These are phyloP conservation scores for Myocastor coypus DNA, from an alignment of 2,113 vertebrate species.

Conservation along the genomic window DNA sequence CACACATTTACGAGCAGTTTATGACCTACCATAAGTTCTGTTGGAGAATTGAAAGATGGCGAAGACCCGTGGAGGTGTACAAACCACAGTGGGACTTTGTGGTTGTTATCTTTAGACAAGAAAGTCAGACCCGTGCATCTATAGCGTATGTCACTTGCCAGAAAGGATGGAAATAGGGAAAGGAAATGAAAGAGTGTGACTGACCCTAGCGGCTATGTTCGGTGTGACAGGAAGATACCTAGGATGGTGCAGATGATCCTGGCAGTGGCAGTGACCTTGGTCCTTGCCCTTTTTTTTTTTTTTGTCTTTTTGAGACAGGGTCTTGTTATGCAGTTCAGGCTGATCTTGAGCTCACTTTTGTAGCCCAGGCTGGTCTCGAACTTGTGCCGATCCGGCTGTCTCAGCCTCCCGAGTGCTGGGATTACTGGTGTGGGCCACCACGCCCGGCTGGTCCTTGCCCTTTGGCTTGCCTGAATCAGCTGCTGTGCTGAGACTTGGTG, in stretches of 20 bases:
- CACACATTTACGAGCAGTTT: not conserved
- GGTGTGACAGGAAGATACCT: not conserved
- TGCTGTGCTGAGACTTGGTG: slow-evolving; percentile 5
- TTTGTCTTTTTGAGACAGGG: too few species aligned
- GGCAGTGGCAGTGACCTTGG: slow-evolving; percentile 30
- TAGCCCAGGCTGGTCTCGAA: too few species aligned
- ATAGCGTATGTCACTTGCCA: not conserved
- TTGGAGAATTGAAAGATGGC: slow-evolving; percentile 30
- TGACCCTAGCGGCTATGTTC: not conserved
- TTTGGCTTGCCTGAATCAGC: slow-evolving; percentile 9
- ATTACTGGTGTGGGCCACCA: too few species aligned
- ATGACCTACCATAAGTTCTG: not conserved
- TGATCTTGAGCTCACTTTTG: too few species aligned
- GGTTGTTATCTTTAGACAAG: slow-evolving; percentile 32
- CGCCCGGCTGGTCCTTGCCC: too few species aligned
- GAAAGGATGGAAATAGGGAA: slow-evolving; percentile 22
- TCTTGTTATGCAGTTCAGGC: too few species aligned
- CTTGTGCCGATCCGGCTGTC: too few species aligned
- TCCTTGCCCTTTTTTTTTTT: too few species aligned
- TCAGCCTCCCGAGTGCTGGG: too few species aligned
- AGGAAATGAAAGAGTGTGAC: slow-evolving; percentile 18
- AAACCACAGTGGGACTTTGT: not conserved
- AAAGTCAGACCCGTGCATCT: not conserved
- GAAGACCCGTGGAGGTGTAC: not conserved
- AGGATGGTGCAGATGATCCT: slow-evolving; percentile 24